Evolutionary conservation across 2,113 vertebrate species (phyloP).

Genomic region (Stictonetta naevosa): DNA sequence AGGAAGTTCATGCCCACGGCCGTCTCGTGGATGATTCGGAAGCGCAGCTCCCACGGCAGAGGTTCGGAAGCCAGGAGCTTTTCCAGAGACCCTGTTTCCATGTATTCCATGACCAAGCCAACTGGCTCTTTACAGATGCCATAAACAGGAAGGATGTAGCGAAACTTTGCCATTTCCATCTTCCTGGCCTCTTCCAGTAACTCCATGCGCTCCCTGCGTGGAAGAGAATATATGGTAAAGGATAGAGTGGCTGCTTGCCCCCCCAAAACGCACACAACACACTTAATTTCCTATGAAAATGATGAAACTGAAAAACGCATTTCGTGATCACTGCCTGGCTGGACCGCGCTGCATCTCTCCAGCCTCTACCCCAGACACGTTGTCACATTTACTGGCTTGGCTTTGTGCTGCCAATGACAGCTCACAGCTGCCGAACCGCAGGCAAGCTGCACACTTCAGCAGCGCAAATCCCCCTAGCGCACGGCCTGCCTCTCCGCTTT

Average conservation of each 20-base stretch:
- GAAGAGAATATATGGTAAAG: not conserved
- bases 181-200: conserved; percentile 95
- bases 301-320: accelerated
- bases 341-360: accelerated
- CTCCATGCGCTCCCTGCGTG: conserved; percentile 88
- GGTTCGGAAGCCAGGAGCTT: conserved; percentile 89
- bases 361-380: not conserved
- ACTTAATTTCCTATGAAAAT: not conserved
- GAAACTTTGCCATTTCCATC: conserved; percentile 98
- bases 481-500: not conserved
- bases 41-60: conserved; percentile 93
- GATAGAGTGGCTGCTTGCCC: not conserved
- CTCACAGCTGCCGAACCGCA: not conserved
- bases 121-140: conserved; percentile 93
- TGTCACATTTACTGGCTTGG: not conserved
- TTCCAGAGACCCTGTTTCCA: conserved; percentile 96
- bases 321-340: not conserved
- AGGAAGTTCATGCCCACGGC: conserved; percentile 99
- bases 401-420: not conserved
- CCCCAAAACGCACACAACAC: not conserved
- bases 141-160: conserved; percentile 94
- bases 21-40: conserved; percentile 94
- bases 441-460: not conserved
- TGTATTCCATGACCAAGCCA: conserved; percentile 97
- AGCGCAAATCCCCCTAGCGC: accelerated